A percentile compares a stretch with the other conserved stretches of the same genome.
phyloP scores from a whole-genome alignment of 2,797 vertebrate genomes.

The Neoniphon sammara region DNA sequence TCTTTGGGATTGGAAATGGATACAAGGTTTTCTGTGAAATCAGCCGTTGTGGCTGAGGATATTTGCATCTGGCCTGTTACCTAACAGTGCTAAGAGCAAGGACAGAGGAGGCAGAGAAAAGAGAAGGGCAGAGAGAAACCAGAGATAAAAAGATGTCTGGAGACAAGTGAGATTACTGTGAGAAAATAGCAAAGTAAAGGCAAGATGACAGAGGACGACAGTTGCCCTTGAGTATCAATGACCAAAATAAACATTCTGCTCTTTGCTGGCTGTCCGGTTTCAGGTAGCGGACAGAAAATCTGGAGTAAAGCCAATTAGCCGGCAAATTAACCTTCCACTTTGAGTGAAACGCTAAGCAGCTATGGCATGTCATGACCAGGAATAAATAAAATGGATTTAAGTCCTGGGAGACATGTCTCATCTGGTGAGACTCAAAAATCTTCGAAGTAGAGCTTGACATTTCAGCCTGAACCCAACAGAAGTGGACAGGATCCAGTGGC shows the following conservation, averaged over 20 bases:
- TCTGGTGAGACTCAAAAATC: background rate
- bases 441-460: background rate
- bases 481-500: no score
- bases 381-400: background rate
- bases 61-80: constrained; percentile 65
- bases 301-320: constrained; percentile 81
- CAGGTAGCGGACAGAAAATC: constrained; percentile 59
- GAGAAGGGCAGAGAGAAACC: background rate
- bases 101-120: constrained; percentile 29
- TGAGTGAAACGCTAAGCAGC: constrained; percentile 56
- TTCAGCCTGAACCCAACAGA: no score
- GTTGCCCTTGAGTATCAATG: constrained; percentile 40
- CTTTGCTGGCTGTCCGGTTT: constrained; percentile 52
- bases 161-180: constrained; percentile 16
- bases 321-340: constrained; percentile 60
- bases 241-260: constrained; percentile 61
- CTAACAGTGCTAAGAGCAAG: constrained; percentile 52
- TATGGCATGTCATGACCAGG: constrained; percentile 13
- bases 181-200: constrained; percentile 8
- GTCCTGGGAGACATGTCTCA: background rate
- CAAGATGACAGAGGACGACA: constrained; percentile 17
- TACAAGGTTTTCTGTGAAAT: constrained; percentile 66
- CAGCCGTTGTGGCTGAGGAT: constrained; percentile 35
- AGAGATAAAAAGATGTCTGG: constrained; percentile 20
- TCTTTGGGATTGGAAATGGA: constrained; percentile 64